Percentiles rank a stretch among this genome's conserved stretches.
Conservation (phyloP, 2,888 invertebrate genomes). For the Drosophila sordidula region DNA sequence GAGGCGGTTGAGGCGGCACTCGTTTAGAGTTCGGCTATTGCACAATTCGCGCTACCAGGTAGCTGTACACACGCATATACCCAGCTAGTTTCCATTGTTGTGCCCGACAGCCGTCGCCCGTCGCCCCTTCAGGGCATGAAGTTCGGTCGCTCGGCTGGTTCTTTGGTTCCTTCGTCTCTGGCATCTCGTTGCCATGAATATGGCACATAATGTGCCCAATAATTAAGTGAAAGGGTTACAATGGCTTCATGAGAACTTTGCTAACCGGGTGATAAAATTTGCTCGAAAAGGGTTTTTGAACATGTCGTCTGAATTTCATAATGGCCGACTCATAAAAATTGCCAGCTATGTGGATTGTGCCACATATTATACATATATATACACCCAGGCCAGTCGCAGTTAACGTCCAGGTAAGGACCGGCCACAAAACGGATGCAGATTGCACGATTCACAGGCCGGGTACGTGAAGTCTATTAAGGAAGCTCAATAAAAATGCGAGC, state of each 20-base stretch:
- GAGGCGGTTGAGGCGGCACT: constrained; percentile 1
- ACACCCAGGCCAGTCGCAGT: constrained; percentile 4
- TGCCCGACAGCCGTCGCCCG: constrained; percentile 18
- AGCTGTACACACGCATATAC: constrained; percentile 6
- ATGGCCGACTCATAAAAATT: constrained; percentile 73
- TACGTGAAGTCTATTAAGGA: constrained; percentile 10
- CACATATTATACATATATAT: neutral
- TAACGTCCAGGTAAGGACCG: constrained; percentile 26
- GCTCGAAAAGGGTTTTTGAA: constrained; percentile 57
- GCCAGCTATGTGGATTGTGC: constrained; percentile 16
- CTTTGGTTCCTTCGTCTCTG: constrained; percentile 11
- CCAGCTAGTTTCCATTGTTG: constrained; percentile 69
- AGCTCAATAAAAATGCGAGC: constrained; percentile 48
- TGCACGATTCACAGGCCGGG: constrained; percentile 14
- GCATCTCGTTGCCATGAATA: constrained; percentile 70
- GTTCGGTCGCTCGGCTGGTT: neutral
- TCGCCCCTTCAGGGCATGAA: neutral
- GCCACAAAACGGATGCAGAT: constrained; percentile 39
- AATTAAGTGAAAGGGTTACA: constrained; percentile 80
- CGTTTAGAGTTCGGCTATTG: constrained; percentile 48
- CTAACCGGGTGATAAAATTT: constrained; percentile 75
- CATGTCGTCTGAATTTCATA: constrained; percentile 59
- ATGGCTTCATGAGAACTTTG: constrained; percentile 77
- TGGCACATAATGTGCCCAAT: constrained; percentile 78
- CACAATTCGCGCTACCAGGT: constrained; percentile 58